Conservation (phyloP, 2,888 invertebrate genomes). For the Tachina lurida region DNA sequence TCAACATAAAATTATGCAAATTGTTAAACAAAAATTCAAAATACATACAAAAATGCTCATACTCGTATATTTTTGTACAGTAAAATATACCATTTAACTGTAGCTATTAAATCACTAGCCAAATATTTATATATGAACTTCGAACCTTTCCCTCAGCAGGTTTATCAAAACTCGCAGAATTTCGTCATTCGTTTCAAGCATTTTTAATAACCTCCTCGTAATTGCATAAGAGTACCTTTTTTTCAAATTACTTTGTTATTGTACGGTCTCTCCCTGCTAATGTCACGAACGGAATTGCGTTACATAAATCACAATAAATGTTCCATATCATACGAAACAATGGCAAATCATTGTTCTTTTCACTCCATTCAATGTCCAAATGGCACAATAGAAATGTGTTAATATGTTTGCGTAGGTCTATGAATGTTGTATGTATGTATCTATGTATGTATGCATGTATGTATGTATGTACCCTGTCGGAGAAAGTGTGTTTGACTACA, state of each 20-base stretch:
- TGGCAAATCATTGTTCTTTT: slow-evolving; percentile 33
- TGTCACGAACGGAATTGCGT: slow-evolving; percentile 44
- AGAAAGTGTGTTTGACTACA: too few species aligned
- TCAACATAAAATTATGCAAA: neutral
- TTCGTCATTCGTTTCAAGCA: too few species aligned
- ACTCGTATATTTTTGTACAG: too few species aligned
- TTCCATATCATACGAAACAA: slow-evolving; percentile 44
- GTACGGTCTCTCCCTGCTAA: neutral
- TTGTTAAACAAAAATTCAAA: neutral
- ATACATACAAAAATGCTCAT: too few species aligned
- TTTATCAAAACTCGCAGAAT: too few species aligned
- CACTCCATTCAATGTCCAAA: neutral
- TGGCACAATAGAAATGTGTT: neutral
- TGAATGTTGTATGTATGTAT: slow-evolving; percentile 1
- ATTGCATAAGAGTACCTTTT: neutral
- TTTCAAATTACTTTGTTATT: neutral
- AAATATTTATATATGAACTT: too few species aligned
- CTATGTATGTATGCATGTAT: neutral
- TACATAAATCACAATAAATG: slow-evolving; percentile 63
- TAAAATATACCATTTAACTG: too few species aligned
- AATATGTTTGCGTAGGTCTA: slow-evolving; percentile 2
- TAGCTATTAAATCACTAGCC: too few species aligned
- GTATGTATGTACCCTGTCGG: neutral
- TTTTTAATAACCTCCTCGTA: neutral
- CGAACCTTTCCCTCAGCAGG: too few species aligned